phyloP scores from a whole-genome alignment of 30 jellyfish, hydroid and myxozoan genomes.

The Chrysaora quinquecirrha region DNA sequence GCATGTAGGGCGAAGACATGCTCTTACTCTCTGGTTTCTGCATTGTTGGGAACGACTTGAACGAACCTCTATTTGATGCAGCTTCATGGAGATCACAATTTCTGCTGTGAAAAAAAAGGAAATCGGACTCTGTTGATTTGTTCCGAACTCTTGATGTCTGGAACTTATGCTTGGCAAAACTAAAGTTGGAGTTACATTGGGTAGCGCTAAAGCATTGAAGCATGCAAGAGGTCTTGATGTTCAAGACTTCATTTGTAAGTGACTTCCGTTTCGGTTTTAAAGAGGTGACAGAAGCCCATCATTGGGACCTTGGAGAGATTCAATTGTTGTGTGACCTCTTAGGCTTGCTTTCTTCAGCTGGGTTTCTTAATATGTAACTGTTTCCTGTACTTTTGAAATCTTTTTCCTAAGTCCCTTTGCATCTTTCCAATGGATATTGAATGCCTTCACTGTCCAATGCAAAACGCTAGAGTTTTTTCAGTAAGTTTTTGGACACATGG shows the following conservation, averaged over 20 bases:
- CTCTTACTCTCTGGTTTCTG: neutral
- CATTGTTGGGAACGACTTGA: neutral
- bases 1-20: neutral
- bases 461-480: too few relatives aligned
- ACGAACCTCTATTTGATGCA: neutral
- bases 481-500: too few relatives aligned
- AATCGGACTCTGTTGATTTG: neutral
- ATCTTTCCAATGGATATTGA: neutral
- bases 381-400: conserved; percentile 14
- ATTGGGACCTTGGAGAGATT: conserved; percentile 28
- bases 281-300: neutral
- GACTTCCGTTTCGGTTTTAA: neutral
- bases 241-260: neutral
- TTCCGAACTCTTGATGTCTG: neutral
- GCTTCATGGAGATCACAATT: neutral
- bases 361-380: conserved; percentile 12
- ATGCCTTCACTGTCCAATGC: neutral
- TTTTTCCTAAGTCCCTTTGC: conserved; percentile 17
- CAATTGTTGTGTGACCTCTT: conserved; percentile 13
- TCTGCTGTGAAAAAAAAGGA: neutral
- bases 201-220: neutral
- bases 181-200: neutral
- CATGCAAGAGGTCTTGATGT: neutral
- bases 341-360: conserved; percentile 36
- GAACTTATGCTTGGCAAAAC: neutral